Evolutionary conservation across 2,888 invertebrate species (phyloP).

Genomic region (Amphipoea lucens): DNA sequence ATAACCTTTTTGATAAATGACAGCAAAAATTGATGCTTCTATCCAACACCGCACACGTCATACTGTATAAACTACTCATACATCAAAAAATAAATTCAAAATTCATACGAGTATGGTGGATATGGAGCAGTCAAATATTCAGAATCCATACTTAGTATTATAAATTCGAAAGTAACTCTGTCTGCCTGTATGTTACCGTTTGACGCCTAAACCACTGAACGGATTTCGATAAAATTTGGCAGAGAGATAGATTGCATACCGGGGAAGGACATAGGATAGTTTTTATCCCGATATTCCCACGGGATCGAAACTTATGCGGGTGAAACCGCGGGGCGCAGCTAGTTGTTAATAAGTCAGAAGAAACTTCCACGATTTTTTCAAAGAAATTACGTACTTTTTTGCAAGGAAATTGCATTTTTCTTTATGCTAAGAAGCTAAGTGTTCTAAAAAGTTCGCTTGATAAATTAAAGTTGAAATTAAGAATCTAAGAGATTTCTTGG

Average conservation of each 20-base stretch:
- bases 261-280: no score
- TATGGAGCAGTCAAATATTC: background rate
- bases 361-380: background rate
- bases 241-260: no score
- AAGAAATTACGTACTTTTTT: background rate
- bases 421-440: background rate
- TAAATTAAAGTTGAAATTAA: conserved; percentile 26
- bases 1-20: conserved; percentile 34
- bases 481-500: conserved; percentile 8
- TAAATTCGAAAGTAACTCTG: no score
- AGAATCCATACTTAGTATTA: background rate
- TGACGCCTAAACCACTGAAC: no score
- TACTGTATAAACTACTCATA: conserved; percentile 43
- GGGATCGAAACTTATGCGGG: no score
- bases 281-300: no score
- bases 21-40: conserved; percentile 14
- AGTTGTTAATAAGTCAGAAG: background rate
- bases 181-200: no score
- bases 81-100: conserved; percentile 44
- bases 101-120: conserved; percentile 4
- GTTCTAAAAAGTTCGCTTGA: conserved; percentile 10
- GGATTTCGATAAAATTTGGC: no score
- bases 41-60: conserved; percentile 39
- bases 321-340: no score
- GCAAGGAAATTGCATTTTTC: conserved; percentile 36